Base-by-base conservation (phyloP, 2,797 vertebrate species). In the Anguilla anguilla region DNA sequence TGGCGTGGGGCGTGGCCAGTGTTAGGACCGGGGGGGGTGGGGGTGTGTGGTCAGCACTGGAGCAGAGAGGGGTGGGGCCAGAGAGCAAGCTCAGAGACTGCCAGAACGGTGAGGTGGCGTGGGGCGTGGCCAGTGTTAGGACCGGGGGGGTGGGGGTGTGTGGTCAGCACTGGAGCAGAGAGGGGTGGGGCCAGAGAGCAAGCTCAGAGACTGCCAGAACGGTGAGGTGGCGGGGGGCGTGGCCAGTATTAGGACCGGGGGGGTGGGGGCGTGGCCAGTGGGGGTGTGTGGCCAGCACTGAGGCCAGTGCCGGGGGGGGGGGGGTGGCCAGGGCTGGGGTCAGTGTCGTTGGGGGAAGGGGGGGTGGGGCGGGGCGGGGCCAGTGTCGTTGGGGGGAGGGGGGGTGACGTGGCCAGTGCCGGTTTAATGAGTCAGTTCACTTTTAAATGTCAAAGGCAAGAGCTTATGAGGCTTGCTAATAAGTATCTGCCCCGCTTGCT, bases 31-130 rank as follows among this genome's bases (percentile, higher is more conserved):
- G 31, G 67, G 67, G n/a, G 28, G 67, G 31, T 0, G 0, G 22
- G 19, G 67, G n/a, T n/a, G 28, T 31, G 22, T 1, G 67, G 28
- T 9, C 0, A 22, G 1, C 17, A 1, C n/a, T n/a, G n/a, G n/a
- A n/a, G n/a, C n/a, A n/a, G n/a, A n/a, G n/a, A n/a, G n/a, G n/a
- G n/a, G n/a, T n/a, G n/a, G n/a, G n/a, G 51, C 91, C 99, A 93
- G 98, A 99, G 93, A 95, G 91, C 57, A 97, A 93, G 81, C 96
- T 99, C 88, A 97, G 97, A 57, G 94, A 94, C 0, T 91, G 94
- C 86, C 93, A 93, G 55, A 94, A 95, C 6, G 97, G 98, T 99
- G 85, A 0, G 86, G n/a, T 88, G 67, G 67, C 19, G 9, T 19
- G 17, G 59, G 59, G 59, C 19, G 22, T 3, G 59, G 22, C 19